phyloP scores from a whole-genome alignment of 2,113 vertebrate genomes.

The Brachyhypopomus gauderio region DNA sequence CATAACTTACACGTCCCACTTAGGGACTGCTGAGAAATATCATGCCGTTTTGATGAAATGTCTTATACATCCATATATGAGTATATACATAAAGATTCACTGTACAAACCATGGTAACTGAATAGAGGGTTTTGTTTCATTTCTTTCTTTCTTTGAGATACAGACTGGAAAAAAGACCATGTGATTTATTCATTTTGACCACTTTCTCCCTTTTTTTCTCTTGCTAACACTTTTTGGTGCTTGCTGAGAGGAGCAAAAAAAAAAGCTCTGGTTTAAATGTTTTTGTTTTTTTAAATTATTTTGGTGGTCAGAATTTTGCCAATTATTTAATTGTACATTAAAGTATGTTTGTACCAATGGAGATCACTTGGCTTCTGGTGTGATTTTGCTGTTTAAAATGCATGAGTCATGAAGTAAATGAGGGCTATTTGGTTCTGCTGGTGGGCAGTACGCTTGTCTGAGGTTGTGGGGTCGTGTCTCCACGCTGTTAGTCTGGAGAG shows the following conservation, averaged over 20 bases:
- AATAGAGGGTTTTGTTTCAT: slow-evolving; percentile 69
- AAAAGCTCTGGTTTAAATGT: slow-evolving; percentile 74
- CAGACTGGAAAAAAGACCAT: slow-evolving; percentile 76
- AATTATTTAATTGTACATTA: slow-evolving; percentile 86
- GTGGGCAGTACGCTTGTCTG: neutral
- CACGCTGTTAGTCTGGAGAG: neutral
- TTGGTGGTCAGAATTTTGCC: slow-evolving; percentile 78
- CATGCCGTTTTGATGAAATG: slow-evolving; percentile 70
- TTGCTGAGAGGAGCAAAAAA: slow-evolving; percentile 72
- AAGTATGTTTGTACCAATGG: slow-evolving; percentile 83
- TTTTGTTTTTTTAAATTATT: slow-evolving; percentile 67
- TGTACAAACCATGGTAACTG: slow-evolving; percentile 80
- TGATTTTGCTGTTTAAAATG: slow-evolving; percentile 11
- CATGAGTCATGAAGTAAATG: neutral
- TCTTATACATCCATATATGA: slow-evolving; percentile 75
- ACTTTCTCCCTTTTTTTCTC: slow-evolving; percentile 75
- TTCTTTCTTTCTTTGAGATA: slow-evolving; percentile 48
- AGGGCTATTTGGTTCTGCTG: neutral
- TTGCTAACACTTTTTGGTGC: slow-evolving; percentile 76
- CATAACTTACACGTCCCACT: slow-evolving; percentile 62
- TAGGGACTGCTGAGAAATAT: slow-evolving; percentile 67
- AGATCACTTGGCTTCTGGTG: slow-evolving; percentile 54
- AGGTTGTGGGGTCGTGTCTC: too few species aligned
- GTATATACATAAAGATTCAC: slow-evolving; percentile 79
- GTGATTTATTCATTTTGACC: slow-evolving; percentile 77